Evolutionary conservation across 1,140 invertebrate species (phyloP).

Genomic region (Xylocopa sonorina): DNA sequence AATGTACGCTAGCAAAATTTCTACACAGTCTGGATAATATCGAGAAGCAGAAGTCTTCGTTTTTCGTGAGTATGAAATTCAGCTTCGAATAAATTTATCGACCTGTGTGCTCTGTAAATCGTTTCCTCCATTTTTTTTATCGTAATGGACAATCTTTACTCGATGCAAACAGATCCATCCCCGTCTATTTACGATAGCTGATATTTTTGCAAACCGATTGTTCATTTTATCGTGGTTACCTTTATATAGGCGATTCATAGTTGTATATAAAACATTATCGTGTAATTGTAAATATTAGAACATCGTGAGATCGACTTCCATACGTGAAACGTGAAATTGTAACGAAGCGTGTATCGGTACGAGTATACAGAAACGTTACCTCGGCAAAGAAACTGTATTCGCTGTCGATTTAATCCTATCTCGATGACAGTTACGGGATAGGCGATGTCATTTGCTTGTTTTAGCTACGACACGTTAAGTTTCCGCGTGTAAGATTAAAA

Average conservation of each 20-base stretch:
- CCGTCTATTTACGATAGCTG: slow-evolving; percentile 8
- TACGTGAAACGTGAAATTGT: slow-evolving; percentile 7
- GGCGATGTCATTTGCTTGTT: neutral
- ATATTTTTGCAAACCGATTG: slow-evolving; percentile 36
- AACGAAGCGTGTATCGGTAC: neutral
- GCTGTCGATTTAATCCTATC: slow-evolving; percentile 8
- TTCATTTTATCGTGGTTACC: slow-evolving; percentile 13
- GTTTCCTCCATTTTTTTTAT: slow-evolving; percentile 6
- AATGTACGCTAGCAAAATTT: neutral
- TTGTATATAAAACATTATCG: slow-evolving; percentile 32
- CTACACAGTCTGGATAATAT: neutral
- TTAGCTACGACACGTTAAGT: neutral
- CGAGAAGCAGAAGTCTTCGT: too few relatives aligned
- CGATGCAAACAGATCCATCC: slow-evolving; percentile 4
- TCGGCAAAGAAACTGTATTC: slow-evolving; percentile 2
- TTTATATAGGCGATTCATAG: neutral
- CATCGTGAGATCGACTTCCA: neutral
- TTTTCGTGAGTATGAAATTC: neutral
- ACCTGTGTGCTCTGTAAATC: neutral
- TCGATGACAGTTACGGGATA: neutral
- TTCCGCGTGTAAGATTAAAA: slow-evolving; percentile 4
- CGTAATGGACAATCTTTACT: slow-evolving; percentile 36
- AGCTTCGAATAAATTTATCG: neutral
- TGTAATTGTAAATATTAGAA: slow-evolving; percentile 42
- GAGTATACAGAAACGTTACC: slow-evolving; percentile 18